phyloP scores from a whole-genome alignment of 2,113 vertebrate genomes.

The Atrichornis clamosus region DNA sequence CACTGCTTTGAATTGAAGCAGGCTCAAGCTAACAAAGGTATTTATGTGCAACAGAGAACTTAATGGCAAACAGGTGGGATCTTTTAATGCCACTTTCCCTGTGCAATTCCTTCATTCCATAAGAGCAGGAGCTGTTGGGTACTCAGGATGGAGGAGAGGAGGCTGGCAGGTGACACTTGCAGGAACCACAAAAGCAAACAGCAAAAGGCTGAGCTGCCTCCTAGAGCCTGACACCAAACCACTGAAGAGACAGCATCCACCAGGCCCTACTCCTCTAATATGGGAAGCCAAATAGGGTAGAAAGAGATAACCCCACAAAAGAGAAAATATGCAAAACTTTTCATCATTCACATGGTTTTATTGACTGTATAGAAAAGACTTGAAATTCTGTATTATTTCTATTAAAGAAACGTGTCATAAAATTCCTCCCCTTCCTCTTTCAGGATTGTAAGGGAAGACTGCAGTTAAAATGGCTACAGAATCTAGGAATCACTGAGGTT shows the following conservation, averaged over 20 bases:
- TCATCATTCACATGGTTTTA: background rate
- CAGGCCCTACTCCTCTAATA: no score
- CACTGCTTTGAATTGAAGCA: background rate
- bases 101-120: background rate
- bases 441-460: background rate
- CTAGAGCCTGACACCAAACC: background rate
- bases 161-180: background rate
- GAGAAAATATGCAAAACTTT: background rate
- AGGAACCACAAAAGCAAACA: background rate
- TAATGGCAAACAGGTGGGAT: background rate
- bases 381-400: background rate
- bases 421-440: background rate
- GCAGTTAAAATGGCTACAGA: background rate
- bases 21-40: background rate
- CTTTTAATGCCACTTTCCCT: background rate
- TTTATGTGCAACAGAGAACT: background rate
- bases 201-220: background rate
- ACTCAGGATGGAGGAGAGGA: background rate
- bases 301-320: background rate
- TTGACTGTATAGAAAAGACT: background rate
- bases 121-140: fast-evolving
- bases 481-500: background rate
- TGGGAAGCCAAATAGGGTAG: background rate
- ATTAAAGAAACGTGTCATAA: background rate
- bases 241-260: background rate